phyloP scores from a whole-genome alignment of 2,888 invertebrate genomes.

The Hymenopus coronatus region DNA sequence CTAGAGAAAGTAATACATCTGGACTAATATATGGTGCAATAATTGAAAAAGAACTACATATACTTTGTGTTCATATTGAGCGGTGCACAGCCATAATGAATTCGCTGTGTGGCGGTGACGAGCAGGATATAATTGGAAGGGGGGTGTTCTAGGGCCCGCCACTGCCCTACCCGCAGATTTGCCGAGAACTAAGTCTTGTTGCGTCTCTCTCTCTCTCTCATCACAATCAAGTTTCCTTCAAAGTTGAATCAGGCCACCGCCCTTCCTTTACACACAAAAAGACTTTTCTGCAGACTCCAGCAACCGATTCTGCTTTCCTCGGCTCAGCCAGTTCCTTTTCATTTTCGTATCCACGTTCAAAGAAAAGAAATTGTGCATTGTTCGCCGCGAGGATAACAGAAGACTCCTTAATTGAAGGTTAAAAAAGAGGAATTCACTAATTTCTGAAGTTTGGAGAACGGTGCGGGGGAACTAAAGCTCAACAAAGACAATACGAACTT shows the following conservation, averaged over 20 bases:
- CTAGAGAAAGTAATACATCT: too few species aligned
- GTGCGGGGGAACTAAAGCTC: not conserved
- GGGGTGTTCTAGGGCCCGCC: not conserved
- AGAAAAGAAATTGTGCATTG: conserved; percentile 2
- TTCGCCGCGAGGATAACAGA: not conserved
- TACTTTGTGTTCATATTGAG: too few species aligned
- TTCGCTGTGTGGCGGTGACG: not conserved
- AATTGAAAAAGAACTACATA: too few species aligned
- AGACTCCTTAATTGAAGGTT: not conserved
- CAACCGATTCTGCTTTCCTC: not conserved
- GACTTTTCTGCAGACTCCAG: not conserved
- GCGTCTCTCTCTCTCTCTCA: not conserved
- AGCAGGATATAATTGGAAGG: not conserved
- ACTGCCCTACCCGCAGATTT: not conserved
- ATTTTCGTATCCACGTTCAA: not conserved
- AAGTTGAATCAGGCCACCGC: not conserved
- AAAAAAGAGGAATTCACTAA: not conserved
- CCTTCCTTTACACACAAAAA: not conserved
- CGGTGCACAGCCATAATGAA: too few species aligned
- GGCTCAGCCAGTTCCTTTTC: not conserved
- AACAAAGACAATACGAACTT: not conserved
- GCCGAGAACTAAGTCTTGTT: not conserved
- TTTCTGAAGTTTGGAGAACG: not conserved
- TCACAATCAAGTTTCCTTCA: not conserved
- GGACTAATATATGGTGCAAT: too few species aligned